Base-by-base conservation (phyloP, 2,888 invertebrate genomes). In the Epistrophe grossulariae region DNA sequence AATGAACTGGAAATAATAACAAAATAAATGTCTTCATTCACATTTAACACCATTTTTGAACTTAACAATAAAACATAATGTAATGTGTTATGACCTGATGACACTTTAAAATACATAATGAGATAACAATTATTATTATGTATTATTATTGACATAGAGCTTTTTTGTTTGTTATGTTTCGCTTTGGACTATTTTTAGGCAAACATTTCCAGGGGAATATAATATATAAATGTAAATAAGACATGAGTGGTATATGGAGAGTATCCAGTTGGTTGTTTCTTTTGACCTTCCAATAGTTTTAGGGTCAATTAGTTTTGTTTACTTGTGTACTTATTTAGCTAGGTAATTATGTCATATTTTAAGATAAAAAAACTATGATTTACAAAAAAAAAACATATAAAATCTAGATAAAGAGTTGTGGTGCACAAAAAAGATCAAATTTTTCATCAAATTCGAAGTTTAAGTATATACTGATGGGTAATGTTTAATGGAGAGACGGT, bases 21-120 rank as follows among this genome's bases (percentile, higher is more conserved):
- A 62, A 62, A 62, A 24, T 4, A 31, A 43, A 38, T 19, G 11
- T 19, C 62, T 52, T 57, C 52, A n/a, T 83, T 66, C 4, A 24
- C 9, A 43, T 62, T 62, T 83, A 73, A 79, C 83, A 72, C 45
- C 45, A 72, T 72, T 83, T 83, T 72, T 83, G 72, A 68, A 72
- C 78, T 77, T 31, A 19, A 50, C 35, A 60, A 31, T 60, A 24
- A 31, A 35, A 7, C 35, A 35, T 35, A 60, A 40, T 24, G 17
- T 48, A 31, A 40, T 24, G 59, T 60, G 24, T 52, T 68, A 59
- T 40, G 76, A 70, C 48, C 50, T 31, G 40, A 62, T 66, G 74
- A 74, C 71, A 81, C 48, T 76, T 66, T 55, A 45, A 48, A 66
- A 48, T 17, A n/a, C 59, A 50, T 77, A 82, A 77, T 72, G 71